These are phyloP conservation scores for Myotis findleyi DNA, from an alignment of 2,797 vertebrate genomes.

Conservation along the genomic window DNA sequence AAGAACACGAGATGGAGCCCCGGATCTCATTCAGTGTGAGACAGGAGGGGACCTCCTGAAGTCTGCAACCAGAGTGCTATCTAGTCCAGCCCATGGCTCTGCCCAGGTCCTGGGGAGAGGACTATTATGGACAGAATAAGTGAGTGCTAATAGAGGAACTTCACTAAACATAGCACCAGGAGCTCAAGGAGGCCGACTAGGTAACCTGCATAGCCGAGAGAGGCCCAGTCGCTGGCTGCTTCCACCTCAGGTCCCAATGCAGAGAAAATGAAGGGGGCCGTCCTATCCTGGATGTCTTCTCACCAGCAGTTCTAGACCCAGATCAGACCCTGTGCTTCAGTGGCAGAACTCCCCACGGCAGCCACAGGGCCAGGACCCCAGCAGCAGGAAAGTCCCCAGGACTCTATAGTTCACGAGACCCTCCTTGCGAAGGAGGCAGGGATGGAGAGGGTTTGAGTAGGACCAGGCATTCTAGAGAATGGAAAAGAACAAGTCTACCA, in stretches of 20 bases:
- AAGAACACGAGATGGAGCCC: background rate
- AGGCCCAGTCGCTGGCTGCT: background rate
- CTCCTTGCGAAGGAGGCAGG: background rate
- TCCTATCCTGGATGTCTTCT: background rate
- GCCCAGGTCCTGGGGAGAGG: background rate
- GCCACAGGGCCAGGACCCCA: rapidly evolving
- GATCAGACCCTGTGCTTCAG: background rate
- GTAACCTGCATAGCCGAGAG: background rate
- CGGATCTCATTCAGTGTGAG: background rate
- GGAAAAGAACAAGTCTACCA: background rate
- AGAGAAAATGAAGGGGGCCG: background rate
- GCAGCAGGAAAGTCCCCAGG: background rate
- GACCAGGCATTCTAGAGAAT: background rate
- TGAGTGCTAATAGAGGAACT: background rate
- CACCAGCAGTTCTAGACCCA: background rate
- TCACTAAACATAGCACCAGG: background rate
- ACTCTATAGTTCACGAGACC: background rate
- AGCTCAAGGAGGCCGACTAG: background rate
- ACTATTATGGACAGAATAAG: background rate
- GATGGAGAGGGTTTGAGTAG: background rate
- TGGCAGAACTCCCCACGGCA: background rate
- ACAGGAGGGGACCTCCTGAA: background rate
- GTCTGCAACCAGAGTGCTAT: background rate
- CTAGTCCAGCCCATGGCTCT: background rate
- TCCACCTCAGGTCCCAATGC: background rate